phyloP scores from a whole-genome alignment of 1,140 invertebrate genomes.

The Lepidostoma basale region DNA sequence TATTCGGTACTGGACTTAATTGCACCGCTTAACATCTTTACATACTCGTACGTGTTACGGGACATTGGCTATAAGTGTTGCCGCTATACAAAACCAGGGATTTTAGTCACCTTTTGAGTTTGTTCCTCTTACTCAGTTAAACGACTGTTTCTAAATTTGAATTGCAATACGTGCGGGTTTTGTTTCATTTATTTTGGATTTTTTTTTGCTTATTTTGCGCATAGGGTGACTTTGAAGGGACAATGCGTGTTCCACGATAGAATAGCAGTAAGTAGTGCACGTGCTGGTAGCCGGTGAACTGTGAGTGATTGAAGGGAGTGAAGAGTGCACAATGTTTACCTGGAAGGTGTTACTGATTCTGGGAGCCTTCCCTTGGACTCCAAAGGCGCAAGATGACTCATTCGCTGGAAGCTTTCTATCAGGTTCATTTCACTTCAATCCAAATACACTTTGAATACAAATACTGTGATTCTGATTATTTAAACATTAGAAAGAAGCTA shows the following conservation, averaged over 20 bases:
- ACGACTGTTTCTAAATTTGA: neutral
- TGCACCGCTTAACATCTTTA: neutral
- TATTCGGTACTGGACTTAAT: slow-evolving; percentile 9
- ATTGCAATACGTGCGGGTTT: neutral
- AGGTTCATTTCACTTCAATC: slow-evolving; percentile 57
- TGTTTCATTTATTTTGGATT: neutral
- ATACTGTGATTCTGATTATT: no score
- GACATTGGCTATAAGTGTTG: slow-evolving; percentile 6
- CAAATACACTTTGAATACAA: no score
- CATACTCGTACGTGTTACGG: slow-evolving; percentile 5
- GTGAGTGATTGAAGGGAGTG: neutral
- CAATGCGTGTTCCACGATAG: neutral
- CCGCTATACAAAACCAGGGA: neutral
- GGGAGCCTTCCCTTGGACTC: slow-evolving; percentile 37
- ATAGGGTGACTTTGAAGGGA: neutral
- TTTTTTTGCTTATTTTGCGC: neutral
- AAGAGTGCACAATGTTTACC: slow-evolving; percentile 28
- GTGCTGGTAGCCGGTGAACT: neutral
- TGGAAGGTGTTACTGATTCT: slow-evolving; percentile 46
- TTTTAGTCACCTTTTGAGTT: neutral
- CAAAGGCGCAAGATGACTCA: slow-evolving; percentile 71
- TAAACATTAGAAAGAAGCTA: no score
- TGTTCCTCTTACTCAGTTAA: slow-evolving; percentile 1
- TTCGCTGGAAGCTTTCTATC: slow-evolving; percentile 78
- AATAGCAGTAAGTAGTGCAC: neutral